Evolutionary conservation across 2,888 invertebrate genomes (phyloP).

Genomic region (Caenorhabditis afra): DNA sequence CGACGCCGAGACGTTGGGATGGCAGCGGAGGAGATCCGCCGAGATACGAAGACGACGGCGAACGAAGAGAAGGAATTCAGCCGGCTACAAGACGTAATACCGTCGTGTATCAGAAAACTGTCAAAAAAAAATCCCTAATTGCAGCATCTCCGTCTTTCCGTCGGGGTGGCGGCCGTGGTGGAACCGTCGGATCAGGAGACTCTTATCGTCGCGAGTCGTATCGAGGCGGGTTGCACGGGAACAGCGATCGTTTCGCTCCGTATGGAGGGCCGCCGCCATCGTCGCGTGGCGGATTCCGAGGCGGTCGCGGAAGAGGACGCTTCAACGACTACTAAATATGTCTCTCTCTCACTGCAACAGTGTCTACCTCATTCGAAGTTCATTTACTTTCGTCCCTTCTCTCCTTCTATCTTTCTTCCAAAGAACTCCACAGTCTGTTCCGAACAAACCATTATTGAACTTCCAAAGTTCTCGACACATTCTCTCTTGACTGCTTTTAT

Average conservation of each 20-base stretch:
- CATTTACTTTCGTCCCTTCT: not conserved
- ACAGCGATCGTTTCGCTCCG: conserved; percentile 26
- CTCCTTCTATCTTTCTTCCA: not conserved
- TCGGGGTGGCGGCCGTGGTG: conserved; percentile 25
- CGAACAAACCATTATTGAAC: not conserved
- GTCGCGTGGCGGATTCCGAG: conserved; percentile 46
- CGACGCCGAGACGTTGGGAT: conserved; percentile 69
- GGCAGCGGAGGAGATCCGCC: conserved; percentile 32
- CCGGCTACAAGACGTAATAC: conserved; percentile 38
- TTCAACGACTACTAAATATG: conserved; percentile 20
- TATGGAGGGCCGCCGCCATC: conserved; percentile 17
- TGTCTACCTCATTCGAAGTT: conserved; percentile 10
- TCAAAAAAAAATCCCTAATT: too few species aligned
- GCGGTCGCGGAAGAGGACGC: conserved; percentile 49
- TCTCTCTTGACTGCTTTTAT: not conserved
- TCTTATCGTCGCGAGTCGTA: conserved; percentile 37
- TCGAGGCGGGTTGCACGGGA: conserved; percentile 29
- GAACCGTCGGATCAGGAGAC: not conserved
- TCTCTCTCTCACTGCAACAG: not conserved
- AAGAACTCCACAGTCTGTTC: not conserved
- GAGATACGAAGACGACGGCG: conserved; percentile 23
- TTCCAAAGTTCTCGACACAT: not conserved
- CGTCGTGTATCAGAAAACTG: too few species aligned
- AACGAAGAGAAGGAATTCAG: conserved; percentile 42
- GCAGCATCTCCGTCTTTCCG: conserved; percentile 23